phyloP scores from a whole-genome alignment of 2,113 vertebrate genomes.

The Sterna hirundo region DNA sequence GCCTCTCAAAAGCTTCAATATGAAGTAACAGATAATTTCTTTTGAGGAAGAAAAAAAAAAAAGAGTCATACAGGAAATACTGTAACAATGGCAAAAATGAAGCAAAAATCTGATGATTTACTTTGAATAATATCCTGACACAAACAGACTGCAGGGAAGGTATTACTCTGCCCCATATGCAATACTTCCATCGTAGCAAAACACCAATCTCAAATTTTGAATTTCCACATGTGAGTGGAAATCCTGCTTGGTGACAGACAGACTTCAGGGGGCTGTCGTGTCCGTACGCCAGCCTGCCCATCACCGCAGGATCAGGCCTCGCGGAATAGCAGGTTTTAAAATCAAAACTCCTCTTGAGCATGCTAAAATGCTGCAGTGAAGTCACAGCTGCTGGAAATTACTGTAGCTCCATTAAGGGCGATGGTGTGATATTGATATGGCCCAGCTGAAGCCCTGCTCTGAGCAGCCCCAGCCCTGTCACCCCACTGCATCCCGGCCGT shows the following conservation, averaged over 20 bases:
- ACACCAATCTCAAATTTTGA: not conserved
- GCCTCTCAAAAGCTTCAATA: not conserved
- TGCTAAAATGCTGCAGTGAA: not conserved
- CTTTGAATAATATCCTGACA: conserved; percentile 10
- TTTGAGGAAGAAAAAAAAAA: not conserved
- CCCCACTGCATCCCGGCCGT: not conserved
- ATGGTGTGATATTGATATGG: not conserved
- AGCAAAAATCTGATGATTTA: conserved; percentile 24
- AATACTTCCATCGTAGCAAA: not conserved
- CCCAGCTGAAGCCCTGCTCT: not conserved
- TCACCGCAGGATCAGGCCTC: not conserved
- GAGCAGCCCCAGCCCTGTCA: not conserved
- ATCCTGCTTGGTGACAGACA: not conserved
- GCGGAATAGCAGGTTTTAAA: not conserved
- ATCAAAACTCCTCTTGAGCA: not conserved
- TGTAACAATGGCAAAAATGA: conserved; percentile 37
- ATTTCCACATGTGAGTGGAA: not conserved
- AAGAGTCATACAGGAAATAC: conserved; percentile 11
- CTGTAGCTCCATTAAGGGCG: not conserved
- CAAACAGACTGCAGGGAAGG: not conserved
- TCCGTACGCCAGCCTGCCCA: not conserved
- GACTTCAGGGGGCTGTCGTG: not conserved
- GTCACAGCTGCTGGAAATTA: conserved; percentile 14
- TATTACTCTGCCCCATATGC: not conserved
- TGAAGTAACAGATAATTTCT: not conserved